Evolutionary conservation across 2,888 invertebrate genomes (phyloP).

Genomic region (Bellardia pandia): DNA sequence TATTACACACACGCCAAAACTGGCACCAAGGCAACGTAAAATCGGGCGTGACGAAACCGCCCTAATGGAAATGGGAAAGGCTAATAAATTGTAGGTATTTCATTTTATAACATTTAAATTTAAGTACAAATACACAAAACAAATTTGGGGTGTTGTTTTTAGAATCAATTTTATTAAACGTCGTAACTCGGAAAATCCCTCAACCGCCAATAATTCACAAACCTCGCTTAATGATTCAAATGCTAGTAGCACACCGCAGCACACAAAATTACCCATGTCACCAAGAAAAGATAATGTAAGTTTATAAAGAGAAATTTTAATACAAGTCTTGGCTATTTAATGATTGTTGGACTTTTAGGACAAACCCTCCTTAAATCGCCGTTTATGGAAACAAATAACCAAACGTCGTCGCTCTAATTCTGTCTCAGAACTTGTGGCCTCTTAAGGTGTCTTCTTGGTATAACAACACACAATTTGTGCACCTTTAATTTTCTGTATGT

Average conservation of each 20-base stretch:
- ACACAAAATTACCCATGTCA: constrained; percentile 79
- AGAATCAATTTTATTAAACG: constrained; percentile 84
- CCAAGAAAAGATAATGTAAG: constrained; percentile 84
- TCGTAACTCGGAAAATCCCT: constrained; percentile 82
- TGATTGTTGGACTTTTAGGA: constrained; percentile 85
- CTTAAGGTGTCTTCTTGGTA: constrained; percentile 38
- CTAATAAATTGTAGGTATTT: constrained; percentile 84
- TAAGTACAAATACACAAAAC: no score
- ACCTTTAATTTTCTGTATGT: constrained; percentile 47
- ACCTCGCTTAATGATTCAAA: constrained; percentile 83
- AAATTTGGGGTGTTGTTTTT: neutral
- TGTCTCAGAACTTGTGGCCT: constrained; percentile 83
- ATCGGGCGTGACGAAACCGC: constrained; percentile 81
- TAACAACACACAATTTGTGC: constrained; percentile 30
- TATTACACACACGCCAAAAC: constrained; percentile 66
- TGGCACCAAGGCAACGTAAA: constrained; percentile 75
- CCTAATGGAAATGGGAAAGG: constrained; percentile 84
- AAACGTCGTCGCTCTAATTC: constrained; percentile 87
- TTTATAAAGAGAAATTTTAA: neutral
- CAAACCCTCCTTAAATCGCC: constrained; percentile 90
- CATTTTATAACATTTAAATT: no score
- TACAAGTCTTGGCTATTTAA: neutral
- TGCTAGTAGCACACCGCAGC: constrained; percentile 79
- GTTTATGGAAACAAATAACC: constrained; percentile 92
- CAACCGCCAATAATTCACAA: constrained; percentile 79